Conservation (phyloP, 2,113 vertebrate species). For the Lophius piscatorius region DNA sequence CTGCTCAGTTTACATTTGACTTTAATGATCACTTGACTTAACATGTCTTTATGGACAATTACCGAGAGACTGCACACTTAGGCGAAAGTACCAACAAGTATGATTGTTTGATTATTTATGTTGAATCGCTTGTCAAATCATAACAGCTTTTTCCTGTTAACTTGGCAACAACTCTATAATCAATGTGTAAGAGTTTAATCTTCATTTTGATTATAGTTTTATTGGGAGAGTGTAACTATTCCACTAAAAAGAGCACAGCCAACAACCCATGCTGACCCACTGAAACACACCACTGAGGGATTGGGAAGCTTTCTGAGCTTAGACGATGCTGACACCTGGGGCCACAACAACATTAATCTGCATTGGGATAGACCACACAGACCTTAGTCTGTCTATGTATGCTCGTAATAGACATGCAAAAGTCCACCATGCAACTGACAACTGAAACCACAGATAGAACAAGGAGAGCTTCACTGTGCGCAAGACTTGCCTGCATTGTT, state of each 20-base stretch:
- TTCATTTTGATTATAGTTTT: no score
- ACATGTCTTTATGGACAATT: no score
- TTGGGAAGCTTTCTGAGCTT: conserved; percentile 41
- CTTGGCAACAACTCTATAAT: neutral
- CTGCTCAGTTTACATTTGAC: no score
- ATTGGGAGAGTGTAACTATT: neutral
- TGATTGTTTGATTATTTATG: no score
- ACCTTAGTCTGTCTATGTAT: conserved; percentile 21
- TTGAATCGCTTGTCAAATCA: no score
- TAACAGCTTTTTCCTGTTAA: no score
- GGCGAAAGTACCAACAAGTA: no score
- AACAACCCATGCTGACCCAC: conserved; percentile 18
- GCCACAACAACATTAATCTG: conserved; percentile 61
- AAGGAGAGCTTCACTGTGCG: conserved; percentile 24
- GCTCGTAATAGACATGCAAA: conserved; percentile 42
- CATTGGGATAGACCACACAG: conserved; percentile 64
- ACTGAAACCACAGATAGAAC: conserved; percentile 34
- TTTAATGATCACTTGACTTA: no score
- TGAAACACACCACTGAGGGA: conserved; percentile 13
- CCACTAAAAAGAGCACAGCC: neutral
- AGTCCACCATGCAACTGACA: conserved; percentile 59
- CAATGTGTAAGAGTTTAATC: neutral
- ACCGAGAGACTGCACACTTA: no score
- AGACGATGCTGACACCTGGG: conserved; percentile 45
- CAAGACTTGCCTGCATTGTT: conserved; percentile 4